Evolutionary conservation across 2,113 vertebrate species (phyloP).

Genomic region (Anarrhichthys ocellatus): DNA sequence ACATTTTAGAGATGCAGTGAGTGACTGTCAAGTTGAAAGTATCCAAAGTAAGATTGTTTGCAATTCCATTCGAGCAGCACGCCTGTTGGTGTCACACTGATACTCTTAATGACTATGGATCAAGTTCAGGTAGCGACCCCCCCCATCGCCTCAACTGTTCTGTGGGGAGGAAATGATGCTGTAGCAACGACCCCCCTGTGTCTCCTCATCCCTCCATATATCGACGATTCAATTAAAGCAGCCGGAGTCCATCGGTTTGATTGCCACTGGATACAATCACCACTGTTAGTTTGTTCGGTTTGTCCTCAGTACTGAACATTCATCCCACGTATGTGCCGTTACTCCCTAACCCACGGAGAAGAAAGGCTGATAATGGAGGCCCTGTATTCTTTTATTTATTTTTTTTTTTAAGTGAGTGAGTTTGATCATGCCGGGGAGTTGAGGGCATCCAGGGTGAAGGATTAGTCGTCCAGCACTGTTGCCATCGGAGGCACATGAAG

Average conservation of each 20-base stretch:
- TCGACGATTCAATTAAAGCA: background rate
- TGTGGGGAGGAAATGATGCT: background rate
- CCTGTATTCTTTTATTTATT: background rate
- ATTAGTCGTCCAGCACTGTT: background rate
- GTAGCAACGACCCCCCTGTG: background rate
- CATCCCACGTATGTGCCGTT: background rate
- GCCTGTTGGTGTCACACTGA: background rate
- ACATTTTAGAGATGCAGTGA: background rate
- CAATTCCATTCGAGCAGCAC: background rate
- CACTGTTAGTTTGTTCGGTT: background rate
- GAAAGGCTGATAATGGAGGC: background rate
- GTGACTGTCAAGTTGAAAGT: background rate
- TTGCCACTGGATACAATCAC: background rate
- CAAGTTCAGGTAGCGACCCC: background rate
- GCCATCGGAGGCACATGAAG: background rate
- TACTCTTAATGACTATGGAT: background rate
- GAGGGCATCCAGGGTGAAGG: conserved; percentile 1
- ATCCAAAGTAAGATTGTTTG: background rate
- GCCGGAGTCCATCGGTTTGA: background rate
- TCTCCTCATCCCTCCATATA: background rate
- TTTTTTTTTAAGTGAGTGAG: conserved; percentile 27
- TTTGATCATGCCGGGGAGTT: conserved; percentile 35
- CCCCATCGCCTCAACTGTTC: background rate
- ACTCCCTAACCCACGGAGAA: background rate
- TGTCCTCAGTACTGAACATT: background rate